These are phyloP conservation scores for Bombus ignitus DNA, from an alignment of 1,140 invertebrate species.

Conservation along the genomic window DNA sequence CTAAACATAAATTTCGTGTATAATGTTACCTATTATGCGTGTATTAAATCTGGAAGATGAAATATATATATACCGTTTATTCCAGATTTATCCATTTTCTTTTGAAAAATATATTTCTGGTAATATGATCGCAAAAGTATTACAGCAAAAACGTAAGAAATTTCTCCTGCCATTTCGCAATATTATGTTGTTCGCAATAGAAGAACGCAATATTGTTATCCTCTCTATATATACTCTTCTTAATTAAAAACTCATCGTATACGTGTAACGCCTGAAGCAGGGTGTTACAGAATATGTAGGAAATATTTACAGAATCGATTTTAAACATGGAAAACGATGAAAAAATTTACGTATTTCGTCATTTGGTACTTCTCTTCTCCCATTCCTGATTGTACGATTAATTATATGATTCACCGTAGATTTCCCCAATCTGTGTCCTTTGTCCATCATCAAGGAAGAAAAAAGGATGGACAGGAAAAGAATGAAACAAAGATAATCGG, in stretches of 20 bases:
- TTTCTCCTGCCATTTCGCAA: neutral
- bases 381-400: neutral
- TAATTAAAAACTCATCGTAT: no score
- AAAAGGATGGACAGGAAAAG: neutral
- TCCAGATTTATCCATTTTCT: neutral
- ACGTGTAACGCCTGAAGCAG: no score
- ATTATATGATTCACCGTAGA: rapidly evolving
- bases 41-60: no score
- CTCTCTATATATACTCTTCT: no score
- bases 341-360: no score
- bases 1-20: neutral
- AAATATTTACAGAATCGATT: no score
- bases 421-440: neutral
- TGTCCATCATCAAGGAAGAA: neutral
- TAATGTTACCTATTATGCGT: neutral
- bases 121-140: neutral
- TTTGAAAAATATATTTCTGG: neutral
- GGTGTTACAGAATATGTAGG: no score
- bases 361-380: neutral
- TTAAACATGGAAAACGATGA: no score
- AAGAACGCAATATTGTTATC: no score
- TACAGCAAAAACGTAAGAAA: neutral
- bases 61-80: neutral
- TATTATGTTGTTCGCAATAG: no score
- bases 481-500: neutral